Evolutionary conservation across 2,797 vertebrate genomes (phyloP), one percentile per base, ranked within the genome.

Genomic region (Bovichtus diacanthus): DNA sequence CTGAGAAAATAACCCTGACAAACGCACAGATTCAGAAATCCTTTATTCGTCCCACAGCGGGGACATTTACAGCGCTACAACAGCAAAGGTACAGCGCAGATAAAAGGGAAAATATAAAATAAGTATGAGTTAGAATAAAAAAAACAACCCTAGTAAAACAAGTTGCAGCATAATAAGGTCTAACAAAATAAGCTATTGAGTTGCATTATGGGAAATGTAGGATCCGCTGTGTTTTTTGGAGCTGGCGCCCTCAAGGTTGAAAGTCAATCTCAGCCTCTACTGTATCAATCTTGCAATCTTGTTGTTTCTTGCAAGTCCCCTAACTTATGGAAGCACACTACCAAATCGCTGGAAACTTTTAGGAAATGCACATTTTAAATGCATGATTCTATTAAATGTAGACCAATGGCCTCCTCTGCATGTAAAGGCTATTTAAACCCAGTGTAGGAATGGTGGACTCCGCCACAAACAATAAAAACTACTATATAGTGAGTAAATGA

Each of bases 161-260:
- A n/a, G n/a, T n/a, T n/a, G n/a, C n/a, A n/a, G n/a, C n/a, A n/a
- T n/a, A n/a, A n/a, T n/a, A n/a, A n/a, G n/a, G n/a, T n/a, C 34
- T 39, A 38, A n/a, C 9, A 62, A 18, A 34, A 62, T 4, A 47
- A 10, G 21, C n/a, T 23, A 13, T 9, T 66, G 15, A 21, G 31
- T 27, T 61, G 65, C 53, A 64, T 58, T 46, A 56, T 41, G 49
- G 69, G 39, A 72, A 56, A 39, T 64, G 41, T 25, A 51, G 47
- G 6, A 27, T 19, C 8, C 0, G 10, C 27, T 23, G 29, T 44
- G 25, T 44, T 34, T 50, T 34, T 56, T 19, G 8, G 12, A 23
- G 6, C 61, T 49, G 43, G 29, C 47, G 18, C 8, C n/a, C 7
- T 49, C 1, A 2, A 49, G n/a, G 10, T 4, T 31, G 4, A 41